A percentile compares a stretch with the other conserved stretches of the same genome.
Evolutionary conservation across 2,113 vertebrate species (phyloP).

Genomic region (Oreochromis tanganicae): DNA sequence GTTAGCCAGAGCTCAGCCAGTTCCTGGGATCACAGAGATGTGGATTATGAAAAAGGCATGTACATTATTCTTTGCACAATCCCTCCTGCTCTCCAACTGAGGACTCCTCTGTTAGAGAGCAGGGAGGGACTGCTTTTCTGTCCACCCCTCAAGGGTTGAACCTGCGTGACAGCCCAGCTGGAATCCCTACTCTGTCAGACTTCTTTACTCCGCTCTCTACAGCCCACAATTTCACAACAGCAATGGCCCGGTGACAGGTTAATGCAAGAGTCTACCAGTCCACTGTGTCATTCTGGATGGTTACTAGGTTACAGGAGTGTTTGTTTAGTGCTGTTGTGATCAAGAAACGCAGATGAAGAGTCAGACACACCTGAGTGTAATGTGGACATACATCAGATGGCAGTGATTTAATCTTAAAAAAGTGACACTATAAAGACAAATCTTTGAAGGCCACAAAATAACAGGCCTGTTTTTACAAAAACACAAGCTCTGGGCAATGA

Average conservation of each 20-base stretch:
- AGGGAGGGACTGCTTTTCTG: not conserved
- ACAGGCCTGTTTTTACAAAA: not conserved
- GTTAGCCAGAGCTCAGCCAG: not conserved
- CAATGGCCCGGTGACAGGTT: not conserved
- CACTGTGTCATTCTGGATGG: not conserved
- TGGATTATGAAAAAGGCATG: not conserved
- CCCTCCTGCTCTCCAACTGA: not conserved
- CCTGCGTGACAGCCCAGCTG: not conserved
- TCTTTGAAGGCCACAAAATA: not conserved
- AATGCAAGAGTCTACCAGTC: not conserved
- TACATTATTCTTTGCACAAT: not conserved
- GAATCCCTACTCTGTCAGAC: slow-evolving; percentile 6
- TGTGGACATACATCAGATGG: not conserved
- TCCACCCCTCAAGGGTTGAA: not conserved
- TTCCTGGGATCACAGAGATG: not conserved
- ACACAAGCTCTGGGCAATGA: not conserved
- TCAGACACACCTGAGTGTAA: not conserved
- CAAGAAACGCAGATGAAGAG: not conserved
- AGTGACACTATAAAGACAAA: not conserved
- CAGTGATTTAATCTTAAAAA: not conserved
- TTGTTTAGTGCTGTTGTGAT: slow-evolving; percentile 1
- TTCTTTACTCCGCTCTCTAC: not conserved
- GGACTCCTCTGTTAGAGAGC: not conserved
- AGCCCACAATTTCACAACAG: not conserved
- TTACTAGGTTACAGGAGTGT: not conserved